A percentile compares a stretch with the other conserved stretches of the same genome.
These are phyloP conservation scores for Canis aureus DNA, from an alignment of 2,113 vertebrate species.

Conservation along the genomic window DNA sequence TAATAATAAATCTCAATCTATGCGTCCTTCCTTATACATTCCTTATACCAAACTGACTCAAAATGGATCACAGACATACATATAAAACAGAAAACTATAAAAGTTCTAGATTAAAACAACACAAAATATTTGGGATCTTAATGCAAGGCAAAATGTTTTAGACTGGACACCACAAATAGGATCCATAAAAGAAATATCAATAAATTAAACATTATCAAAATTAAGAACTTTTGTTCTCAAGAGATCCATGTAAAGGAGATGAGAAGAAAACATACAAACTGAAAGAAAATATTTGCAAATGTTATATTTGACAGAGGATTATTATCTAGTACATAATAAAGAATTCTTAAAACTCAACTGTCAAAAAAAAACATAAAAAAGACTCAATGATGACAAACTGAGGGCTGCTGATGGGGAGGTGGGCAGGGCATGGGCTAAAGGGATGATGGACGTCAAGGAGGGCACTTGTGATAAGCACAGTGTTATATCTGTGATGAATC, in stretches of 20 bases:
- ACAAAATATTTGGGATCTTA: background rate
- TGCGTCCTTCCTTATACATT: background rate
- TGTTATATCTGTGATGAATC: background rate
- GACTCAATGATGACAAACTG: background rate
- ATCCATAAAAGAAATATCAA: background rate
- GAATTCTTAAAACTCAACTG: background rate
- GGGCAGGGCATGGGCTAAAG: background rate
- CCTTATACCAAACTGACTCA: background rate
- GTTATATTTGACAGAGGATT: background rate
- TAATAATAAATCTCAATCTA: background rate
- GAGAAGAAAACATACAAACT: background rate
- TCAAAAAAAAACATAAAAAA: background rate
- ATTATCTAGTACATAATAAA: background rate
- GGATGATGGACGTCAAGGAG: background rate
- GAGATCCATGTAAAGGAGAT: background rate
- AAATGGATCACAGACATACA: background rate
- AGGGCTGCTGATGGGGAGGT: background rate
- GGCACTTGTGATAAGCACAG: background rate
- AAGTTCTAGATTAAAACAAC: background rate
- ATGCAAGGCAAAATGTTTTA: background rate
- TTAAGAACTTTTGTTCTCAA: background rate
- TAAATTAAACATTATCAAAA: background rate
- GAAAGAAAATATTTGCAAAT: background rate
- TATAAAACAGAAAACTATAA: background rate
- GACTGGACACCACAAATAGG: background rate